Evolutionary conservation across 1,140 invertebrate genomes (phyloP).

Genomic region (Lepeophtheirus salmonis): DNA sequence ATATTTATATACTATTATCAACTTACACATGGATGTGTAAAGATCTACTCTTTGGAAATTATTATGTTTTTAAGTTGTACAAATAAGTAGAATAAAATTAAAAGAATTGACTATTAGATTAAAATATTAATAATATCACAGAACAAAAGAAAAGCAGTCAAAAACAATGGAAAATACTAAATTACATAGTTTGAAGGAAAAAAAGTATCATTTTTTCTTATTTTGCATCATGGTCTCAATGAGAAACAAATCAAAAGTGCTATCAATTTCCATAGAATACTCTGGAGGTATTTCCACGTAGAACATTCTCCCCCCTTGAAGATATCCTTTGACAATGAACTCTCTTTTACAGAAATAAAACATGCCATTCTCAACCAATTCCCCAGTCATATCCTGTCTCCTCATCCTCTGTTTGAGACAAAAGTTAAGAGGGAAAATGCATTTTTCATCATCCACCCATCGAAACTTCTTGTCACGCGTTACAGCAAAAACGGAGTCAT

Average conservation of each 20-base stretch:
- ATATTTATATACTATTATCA: no score
- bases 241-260: background rate
- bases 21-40: no score
- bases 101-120: no score
- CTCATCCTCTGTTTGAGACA: constrained; percentile 37
- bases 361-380: constrained; percentile 54
- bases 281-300: constrained; percentile 4
- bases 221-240: background rate
- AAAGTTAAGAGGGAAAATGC: constrained; percentile 42
- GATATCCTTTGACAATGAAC: constrained; percentile 31
- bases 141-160: no score
- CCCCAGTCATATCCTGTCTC: constrained; percentile 45
- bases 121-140: no score
- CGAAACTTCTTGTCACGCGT: constrained; percentile 30
- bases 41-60: no score
- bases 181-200: no score
- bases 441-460: constrained; percentile 26
- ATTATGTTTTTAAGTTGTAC: no score
- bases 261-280: constrained; percentile 1
- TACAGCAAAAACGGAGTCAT: constrained; percentile 49
- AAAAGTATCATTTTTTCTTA: no score
- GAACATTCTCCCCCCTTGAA: constrained; percentile 37
- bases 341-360: constrained; percentile 44
- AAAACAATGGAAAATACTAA: no score
- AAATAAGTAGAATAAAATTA: no score